phyloP scores from a whole-genome alignment of 2,113 vertebrate species.

The Apodemus speciosus region DNA sequence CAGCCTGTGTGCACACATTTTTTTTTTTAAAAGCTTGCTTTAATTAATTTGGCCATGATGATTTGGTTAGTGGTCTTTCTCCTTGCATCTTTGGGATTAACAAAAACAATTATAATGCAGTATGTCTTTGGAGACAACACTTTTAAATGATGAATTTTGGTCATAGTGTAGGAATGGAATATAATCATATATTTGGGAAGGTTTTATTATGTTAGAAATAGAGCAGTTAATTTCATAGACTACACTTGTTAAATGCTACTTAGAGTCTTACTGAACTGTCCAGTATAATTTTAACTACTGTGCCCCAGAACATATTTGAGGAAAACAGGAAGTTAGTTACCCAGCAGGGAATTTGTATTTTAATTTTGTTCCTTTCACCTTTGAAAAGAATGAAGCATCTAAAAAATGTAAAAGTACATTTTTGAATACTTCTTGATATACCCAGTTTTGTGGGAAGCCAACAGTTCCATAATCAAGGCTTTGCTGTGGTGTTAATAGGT shows the following conservation, averaged over 20 bases:
- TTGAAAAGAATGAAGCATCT: conserved; percentile 49
- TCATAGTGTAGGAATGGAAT: neutral
- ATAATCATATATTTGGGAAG: conserved; percentile 36
- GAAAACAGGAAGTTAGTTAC: conserved; percentile 55
- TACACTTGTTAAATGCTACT: conserved; percentile 14
- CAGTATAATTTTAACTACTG: conserved; percentile 29
- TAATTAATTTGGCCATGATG: neutral
- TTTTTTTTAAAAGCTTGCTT: neutral
- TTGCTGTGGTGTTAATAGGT: conserved; percentile 13
- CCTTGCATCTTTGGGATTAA: neutral
- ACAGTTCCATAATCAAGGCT: conserved; percentile 13
- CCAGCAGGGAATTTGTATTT: neutral
- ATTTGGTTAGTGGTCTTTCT: neutral
- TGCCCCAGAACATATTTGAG: conserved; percentile 31
- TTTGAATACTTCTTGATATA: conserved; percentile 53
- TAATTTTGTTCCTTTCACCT: conserved; percentile 56
- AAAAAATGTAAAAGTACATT: conserved; percentile 26
- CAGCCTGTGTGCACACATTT: neutral
- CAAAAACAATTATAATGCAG: conserved; percentile 11
- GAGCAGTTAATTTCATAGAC: conserved; percentile 11
- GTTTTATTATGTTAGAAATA: conserved; percentile 43
- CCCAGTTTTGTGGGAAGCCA: conserved; percentile 13
- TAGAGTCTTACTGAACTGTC: neutral
- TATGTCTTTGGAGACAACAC: neutral
- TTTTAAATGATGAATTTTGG: conserved; percentile 20